Evolutionary conservation across 2,888 invertebrate genomes (phyloP).

Genomic region (Macrostomum cliftonense): DNA sequence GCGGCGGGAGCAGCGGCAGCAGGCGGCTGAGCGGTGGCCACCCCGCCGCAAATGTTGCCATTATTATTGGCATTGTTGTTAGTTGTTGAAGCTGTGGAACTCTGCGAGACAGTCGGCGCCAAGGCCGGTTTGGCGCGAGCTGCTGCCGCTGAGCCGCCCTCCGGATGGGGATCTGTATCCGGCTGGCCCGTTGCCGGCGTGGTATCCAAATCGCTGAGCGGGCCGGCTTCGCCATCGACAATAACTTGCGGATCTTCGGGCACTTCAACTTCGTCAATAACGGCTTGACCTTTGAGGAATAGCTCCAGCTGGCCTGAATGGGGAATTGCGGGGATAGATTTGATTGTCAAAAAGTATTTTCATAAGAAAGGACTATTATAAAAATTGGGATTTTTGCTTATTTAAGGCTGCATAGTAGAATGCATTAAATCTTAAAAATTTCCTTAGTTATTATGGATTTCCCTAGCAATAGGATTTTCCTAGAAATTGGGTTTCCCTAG

Average conservation of each 20-base stretch:
- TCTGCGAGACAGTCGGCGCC: background rate
- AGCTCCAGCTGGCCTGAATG: constrained; percentile 13
- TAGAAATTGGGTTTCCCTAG: no score
- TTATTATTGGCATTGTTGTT: background rate
- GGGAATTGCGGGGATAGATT: no score
- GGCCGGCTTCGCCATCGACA: constrained; percentile 26
- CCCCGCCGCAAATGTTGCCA: background rate
- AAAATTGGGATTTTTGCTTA: background rate
- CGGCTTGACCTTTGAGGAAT: constrained; percentile 9
- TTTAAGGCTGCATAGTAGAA: no score
- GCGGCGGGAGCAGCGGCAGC: background rate
- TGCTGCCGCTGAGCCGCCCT: background rate
- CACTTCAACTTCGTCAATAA: constrained; percentile 3
- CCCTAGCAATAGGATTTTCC: no score
- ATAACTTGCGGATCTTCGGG: constrained; percentile 12
- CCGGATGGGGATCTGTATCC: constrained; percentile 6
- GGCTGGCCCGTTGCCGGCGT: background rate
- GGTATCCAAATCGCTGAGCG: constrained; percentile 17
- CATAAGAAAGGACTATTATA: background rate
- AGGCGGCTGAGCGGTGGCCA: background rate
- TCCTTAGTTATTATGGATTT: no score
- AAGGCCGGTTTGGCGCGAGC: background rate
- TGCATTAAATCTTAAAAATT: no score
- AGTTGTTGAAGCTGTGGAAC: background rate
- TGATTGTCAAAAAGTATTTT: no score